Conservation (phyloP, 1,140 invertebrate genomes). For the Drosophila kikkawai region DNA sequence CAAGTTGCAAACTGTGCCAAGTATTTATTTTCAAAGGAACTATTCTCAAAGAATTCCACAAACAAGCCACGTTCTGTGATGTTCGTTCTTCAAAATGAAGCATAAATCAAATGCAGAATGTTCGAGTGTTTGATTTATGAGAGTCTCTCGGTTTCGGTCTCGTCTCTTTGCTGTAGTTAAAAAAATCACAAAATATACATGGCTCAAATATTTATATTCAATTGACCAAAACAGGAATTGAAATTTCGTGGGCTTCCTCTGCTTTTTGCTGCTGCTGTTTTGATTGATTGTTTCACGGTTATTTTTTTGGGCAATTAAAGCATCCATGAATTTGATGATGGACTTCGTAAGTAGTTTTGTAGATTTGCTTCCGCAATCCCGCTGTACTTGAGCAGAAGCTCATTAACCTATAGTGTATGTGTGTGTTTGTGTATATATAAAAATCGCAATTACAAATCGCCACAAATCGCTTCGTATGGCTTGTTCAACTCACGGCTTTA, state of each 20-base stretch:
- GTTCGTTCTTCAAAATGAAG: constrained; percentile 14
- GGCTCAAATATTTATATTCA: constrained; percentile 43
- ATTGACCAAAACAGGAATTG: constrained; percentile 51
- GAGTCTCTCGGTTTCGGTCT: constrained; percentile 1
- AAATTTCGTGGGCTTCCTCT: constrained; percentile 30
- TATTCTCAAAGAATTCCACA: constrained; percentile 21
- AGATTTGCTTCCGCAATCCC: constrained; percentile 51
- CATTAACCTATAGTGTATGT: constrained; percentile 31
- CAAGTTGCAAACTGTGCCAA: constrained; percentile 40
- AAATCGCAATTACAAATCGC: constrained; percentile 43
- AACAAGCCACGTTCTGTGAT: constrained; percentile 25
- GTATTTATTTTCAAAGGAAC: constrained; percentile 22
- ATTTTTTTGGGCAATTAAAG: constrained; percentile 44
- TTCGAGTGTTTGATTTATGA: constrained; percentile 41
- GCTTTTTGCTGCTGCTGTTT: constrained; percentile 19
- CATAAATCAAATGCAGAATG: constrained; percentile 42
- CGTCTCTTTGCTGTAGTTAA: constrained; percentile 3
- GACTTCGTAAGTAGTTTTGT: constrained; percentile 42
- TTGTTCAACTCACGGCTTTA: constrained; percentile 21
- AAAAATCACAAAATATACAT: not conserved
- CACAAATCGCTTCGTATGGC: constrained; percentile 44
- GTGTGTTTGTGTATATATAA: constrained; percentile 9
- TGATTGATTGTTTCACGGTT: constrained; percentile 53
- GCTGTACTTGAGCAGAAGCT: constrained; percentile 47
- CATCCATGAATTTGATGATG: constrained; percentile 45